Conservation (phyloP, 2,888 invertebrate genomes). For the Sisyra nigra region DNA sequence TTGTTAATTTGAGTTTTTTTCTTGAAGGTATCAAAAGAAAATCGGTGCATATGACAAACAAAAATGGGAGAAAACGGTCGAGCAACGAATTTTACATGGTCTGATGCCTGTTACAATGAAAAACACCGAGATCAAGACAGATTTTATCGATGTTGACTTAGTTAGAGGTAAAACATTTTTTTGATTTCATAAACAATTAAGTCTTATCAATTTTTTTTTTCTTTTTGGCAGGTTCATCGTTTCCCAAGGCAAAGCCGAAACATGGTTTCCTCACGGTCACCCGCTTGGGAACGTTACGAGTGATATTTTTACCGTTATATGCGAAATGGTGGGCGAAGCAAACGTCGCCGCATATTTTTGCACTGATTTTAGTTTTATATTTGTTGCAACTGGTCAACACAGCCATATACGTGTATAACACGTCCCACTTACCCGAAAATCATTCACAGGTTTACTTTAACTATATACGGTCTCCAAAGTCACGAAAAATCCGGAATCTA, state of each 20-base stretch:
- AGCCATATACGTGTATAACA: constrained; percentile 29
- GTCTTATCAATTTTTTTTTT: neutral
- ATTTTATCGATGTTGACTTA: constrained; percentile 90
- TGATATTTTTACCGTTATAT: constrained; percentile 70
- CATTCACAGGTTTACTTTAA: neutral
- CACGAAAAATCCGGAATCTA: no score
- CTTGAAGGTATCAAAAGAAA: constrained; percentile 77
- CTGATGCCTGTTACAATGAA: constrained; percentile 66
- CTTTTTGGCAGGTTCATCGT: constrained; percentile 62
- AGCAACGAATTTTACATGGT: constrained; percentile 76
- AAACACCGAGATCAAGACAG: constrained; percentile 68
- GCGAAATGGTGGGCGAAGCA: constrained; percentile 84
- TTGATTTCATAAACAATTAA: neutral
- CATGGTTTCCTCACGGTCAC: constrained; percentile 77
- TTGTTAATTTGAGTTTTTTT: neutral
- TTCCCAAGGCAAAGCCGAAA: constrained; percentile 90
- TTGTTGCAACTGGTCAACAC: constrained; percentile 52
- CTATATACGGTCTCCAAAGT: no score
- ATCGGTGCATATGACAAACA: constrained; percentile 96
- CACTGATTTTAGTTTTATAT: constrained; percentile 63
- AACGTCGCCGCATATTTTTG: constrained; percentile 61
- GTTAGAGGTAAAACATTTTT: constrained; percentile 55
- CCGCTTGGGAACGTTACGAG: constrained; percentile 63
- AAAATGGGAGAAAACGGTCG: constrained; percentile 92
- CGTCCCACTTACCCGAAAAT: neutral